Conservation (phyloP, 2,888 invertebrate genomes). For the Drosophila bunnanda region DNA sequence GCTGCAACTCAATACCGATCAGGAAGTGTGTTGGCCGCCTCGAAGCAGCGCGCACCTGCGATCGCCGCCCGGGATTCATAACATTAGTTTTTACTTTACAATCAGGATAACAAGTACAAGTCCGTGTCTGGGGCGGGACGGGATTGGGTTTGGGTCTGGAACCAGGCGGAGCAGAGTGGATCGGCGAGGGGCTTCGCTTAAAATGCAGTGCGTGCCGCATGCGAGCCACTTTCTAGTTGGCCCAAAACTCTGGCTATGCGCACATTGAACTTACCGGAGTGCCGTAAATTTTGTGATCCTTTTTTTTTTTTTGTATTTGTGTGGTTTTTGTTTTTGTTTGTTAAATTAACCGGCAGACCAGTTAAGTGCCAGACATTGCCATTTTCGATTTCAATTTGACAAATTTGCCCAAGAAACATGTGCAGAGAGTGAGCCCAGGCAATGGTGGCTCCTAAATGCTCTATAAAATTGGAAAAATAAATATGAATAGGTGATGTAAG, state of each 20-base stretch:
- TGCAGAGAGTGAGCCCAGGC: slow-evolving; percentile 68
- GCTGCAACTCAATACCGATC: slow-evolving; percentile 58
- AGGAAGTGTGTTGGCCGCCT: slow-evolving; percentile 67
- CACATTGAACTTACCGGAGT: slow-evolving; percentile 69
- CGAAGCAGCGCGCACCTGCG: slow-evolving; percentile 60
- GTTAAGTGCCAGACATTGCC: slow-evolving; percentile 63
- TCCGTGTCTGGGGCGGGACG: slow-evolving; percentile 43
- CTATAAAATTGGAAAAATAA: not conserved
- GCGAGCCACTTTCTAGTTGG: slow-evolving; percentile 74
- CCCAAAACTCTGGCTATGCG: slow-evolving; percentile 69
- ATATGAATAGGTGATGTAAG: not conserved
- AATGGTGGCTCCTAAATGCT: slow-evolving; percentile 66
- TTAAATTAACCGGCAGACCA: slow-evolving; percentile 58
- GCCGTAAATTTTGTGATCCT: slow-evolving; percentile 60
- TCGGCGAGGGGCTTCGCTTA: slow-evolving; percentile 3
- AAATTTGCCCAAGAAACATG: slow-evolving; percentile 55
- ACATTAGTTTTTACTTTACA: slow-evolving; percentile 58
- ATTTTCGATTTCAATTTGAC: slow-evolving; percentile 71
- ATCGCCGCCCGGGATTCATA: slow-evolving; percentile 41
- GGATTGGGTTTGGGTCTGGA: slow-evolving; percentile 1
- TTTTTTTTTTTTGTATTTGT: not conserved
- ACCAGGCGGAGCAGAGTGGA: slow-evolving; percentile 8
- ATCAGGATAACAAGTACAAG: slow-evolving; percentile 73
- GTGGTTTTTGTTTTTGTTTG: not conserved
- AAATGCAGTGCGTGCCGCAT: slow-evolving; percentile 68